Conservation (phyloP, 2,113 vertebrate genomes). For the Pelodiscus sinensis region DNA sequence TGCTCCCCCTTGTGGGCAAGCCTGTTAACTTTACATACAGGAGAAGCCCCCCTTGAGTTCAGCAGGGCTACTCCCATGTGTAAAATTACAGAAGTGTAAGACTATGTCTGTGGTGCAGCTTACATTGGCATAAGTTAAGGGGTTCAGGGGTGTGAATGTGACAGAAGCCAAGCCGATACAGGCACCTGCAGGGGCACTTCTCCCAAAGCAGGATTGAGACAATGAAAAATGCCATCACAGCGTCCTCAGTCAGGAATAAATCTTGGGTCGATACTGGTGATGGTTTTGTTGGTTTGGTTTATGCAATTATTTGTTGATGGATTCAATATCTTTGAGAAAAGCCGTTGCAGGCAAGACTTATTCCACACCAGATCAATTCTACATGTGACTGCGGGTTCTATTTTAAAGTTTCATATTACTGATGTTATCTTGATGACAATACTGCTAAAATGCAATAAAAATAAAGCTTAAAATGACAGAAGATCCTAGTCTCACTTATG, state of each 20-base stretch:
- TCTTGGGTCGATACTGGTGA: not conserved
- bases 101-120: too few relatives aligned
- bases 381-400: not conserved
- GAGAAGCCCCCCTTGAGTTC: too few relatives aligned
- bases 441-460: not conserved
- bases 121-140: too few relatives aligned
- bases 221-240: not conserved
- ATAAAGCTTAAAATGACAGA: rapidly evolving
- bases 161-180: too few relatives aligned
- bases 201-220: not conserved
- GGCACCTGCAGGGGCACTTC: not conserved
- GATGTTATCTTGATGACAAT: slow-evolving; percentile 13
- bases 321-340: slow-evolving; percentile 22
- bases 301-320: slow-evolving; percentile 50
- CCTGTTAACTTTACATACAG: too few relatives aligned
- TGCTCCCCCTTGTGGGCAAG: too few relatives aligned
- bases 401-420: not conserved
- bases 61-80: not conserved
- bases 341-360: slow-evolving; percentile 2
- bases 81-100: not conserved
- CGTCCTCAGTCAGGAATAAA: not conserved
- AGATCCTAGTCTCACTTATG: not conserved
- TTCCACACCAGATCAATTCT: rapidly evolving
- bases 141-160: too few relatives aligned
- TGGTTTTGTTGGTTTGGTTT: not conserved